phyloP scores from a whole-genome alignment of 2,113 vertebrate species.

The Lamprotornis superbus region DNA sequence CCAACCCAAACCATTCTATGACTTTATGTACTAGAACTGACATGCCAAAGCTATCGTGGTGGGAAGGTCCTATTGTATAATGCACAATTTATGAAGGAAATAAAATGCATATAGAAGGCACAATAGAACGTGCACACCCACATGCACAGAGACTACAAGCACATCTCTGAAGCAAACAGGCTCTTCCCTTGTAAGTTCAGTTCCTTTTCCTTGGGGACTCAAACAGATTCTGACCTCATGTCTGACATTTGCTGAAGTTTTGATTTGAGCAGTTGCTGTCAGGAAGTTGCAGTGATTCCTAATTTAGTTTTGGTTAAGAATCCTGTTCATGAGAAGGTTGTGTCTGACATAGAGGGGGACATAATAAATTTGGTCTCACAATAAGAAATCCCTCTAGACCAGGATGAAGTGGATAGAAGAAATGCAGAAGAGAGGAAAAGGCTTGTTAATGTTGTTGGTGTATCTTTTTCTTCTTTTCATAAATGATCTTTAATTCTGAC shows the following conservation, averaged over 20 bases:
- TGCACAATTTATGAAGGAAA: not conserved
- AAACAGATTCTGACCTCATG: not conserved
- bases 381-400: not conserved
- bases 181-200: not conserved
- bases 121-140: not conserved
- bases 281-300: not conserved
- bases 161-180: not conserved
- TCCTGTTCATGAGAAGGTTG: not conserved
- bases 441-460: not conserved
- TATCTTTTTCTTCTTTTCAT: not conserved
- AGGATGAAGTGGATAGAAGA: not conserved
- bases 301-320: not conserved
- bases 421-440: not conserved
- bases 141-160: not conserved
- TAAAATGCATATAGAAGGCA: not conserved
- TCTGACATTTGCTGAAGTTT: constrained; percentile 8
- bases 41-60: not conserved
- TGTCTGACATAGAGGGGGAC: not conserved
- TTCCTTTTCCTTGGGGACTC: not conserved
- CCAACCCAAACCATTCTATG: not conserved
- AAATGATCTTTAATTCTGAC: not conserved
- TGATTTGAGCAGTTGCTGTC: not conserved
- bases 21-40: not conserved
- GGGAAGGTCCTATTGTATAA: not conserved
- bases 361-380: not conserved